Conservation (phyloP, 2,113 vertebrate genomes). For the Tenebrosternarchus preto region DNA sequence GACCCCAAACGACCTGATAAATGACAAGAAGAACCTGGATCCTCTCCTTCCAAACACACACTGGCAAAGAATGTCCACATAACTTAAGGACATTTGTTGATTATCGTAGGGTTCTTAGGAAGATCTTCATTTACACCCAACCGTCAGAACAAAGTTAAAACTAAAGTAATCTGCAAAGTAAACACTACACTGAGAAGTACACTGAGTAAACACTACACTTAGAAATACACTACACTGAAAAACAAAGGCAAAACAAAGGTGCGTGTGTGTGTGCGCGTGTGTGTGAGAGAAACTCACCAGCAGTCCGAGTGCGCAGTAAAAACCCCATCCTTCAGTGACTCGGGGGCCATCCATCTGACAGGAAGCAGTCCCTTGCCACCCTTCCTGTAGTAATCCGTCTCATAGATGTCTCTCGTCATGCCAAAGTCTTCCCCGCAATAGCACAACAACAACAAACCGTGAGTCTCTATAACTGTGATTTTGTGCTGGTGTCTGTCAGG, state of each 20-base stretch:
- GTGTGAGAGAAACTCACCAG: slow-evolving; percentile 80
- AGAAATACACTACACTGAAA: no score
- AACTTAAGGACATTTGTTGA: no score
- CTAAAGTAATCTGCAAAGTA: background rate
- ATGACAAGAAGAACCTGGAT: background rate
- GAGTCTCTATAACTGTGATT: no score
- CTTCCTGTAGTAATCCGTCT: slow-evolving; percentile 97
- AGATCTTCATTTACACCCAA: no score
- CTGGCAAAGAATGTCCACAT: no score
- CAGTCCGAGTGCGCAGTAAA: slow-evolving; percentile 92
- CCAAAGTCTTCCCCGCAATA: slow-evolving; percentile 83
- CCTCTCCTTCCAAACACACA: slow-evolving; percentile 5
- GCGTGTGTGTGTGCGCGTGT: no score
- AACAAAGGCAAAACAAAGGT: no score
- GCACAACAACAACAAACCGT: background rate
- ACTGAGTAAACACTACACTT: no score
- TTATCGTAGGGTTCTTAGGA: no score
- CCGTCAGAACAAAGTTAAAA: background rate
- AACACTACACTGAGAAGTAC: no score
- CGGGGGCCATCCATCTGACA: slow-evolving; percentile 95
- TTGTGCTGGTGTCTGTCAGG: no score
- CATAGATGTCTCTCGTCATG: slow-evolving; percentile 98
- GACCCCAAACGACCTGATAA: slow-evolving; percentile 91
- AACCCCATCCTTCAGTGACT: slow-evolving; percentile 93
- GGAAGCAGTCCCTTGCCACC: slow-evolving; percentile 95